phyloP scores from a whole-genome alignment of 2,113 vertebrate species.

The Cynopterus brachyotis region DNA sequence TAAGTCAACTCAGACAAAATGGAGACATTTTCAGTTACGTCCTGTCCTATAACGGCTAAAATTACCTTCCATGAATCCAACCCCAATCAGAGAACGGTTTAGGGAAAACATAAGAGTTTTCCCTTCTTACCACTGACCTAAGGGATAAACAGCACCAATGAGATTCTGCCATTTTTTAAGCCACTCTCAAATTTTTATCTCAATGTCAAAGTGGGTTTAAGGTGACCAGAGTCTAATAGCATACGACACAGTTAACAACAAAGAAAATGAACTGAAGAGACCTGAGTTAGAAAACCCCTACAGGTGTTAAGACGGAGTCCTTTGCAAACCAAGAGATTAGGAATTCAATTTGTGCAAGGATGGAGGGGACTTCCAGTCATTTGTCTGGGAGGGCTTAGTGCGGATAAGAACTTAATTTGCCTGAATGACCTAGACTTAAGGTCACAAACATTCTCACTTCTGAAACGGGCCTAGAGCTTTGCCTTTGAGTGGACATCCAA shows the following conservation, averaged over 20 bases:
- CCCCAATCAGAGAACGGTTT: not conserved
- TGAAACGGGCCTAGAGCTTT: constrained; percentile 13
- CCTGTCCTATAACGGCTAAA: not conserved
- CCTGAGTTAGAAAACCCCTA: not conserved
- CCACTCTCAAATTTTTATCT: constrained; percentile 31
- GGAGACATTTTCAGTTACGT: not conserved
- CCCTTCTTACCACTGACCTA: not conserved
- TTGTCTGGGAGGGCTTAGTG: not conserved
- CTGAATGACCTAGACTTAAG: constrained; percentile 41
- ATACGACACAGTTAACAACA: not conserved
- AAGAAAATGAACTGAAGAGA: constrained; percentile 46
- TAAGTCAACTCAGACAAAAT: constrained; percentile 26
- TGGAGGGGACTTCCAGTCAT: not conserved
- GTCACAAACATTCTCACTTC: constrained; percentile 32
- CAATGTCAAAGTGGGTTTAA: constrained; percentile 50
- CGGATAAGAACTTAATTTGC: constrained; percentile 61
- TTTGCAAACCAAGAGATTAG: constrained; percentile 54
- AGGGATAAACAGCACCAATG: not conserved
- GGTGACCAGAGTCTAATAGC: not conserved
- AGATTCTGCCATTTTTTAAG: constrained; percentile 42
- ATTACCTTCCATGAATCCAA: not conserved
- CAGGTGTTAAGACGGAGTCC: not conserved
- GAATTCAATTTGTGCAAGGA: constrained; percentile 35
- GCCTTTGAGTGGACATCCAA: not conserved
- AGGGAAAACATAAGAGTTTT: not conserved